Percentiles rank a stretch among this genome's conserved stretches.
Conservation (phyloP, 1,140 invertebrate species). For the Papilio glaucus region DNA sequence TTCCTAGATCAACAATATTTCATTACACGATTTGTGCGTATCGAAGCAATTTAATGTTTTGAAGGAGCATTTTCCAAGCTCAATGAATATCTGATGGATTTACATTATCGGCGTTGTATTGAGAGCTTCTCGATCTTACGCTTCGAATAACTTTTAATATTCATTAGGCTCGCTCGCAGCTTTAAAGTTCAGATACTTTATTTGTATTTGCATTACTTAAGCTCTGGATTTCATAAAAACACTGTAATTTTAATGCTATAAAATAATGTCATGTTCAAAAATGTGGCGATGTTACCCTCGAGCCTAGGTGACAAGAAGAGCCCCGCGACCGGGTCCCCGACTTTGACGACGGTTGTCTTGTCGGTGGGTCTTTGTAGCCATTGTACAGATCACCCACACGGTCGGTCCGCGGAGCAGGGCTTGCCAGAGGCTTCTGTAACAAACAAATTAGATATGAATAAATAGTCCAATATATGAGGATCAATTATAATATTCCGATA, state of each 20-base stretch:
- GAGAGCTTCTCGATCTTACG: background rate
- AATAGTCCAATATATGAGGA: too few species aligned
- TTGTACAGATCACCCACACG: too few species aligned
- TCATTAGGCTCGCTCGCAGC: background rate
- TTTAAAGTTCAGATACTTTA: background rate
- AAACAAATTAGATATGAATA: too few species aligned
- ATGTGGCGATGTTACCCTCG: too few species aligned
- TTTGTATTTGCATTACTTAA: background rate
- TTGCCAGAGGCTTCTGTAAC: too few species aligned
- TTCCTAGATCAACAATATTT: background rate
- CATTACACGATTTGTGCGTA: background rate
- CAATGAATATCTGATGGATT: slow-evolving; percentile 9
- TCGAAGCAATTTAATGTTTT: background rate
- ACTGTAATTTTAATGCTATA: background rate
- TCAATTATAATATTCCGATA: too few species aligned
- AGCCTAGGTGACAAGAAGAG: too few species aligned
- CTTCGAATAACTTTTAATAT: slow-evolving; percentile 22
- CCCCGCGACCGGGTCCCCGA: too few species aligned
- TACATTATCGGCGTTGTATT: slow-evolving; percentile 2
- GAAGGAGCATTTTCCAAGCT: background rate
- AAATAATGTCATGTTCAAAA: too few species aligned
- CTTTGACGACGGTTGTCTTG: too few species aligned
- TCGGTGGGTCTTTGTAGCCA: too few species aligned
- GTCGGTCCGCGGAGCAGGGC: too few species aligned
- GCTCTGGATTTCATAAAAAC: background rate